Base-by-base conservation (phyloP, 1,140 invertebrate genomes). In the Zaprionus capensis region DNA sequence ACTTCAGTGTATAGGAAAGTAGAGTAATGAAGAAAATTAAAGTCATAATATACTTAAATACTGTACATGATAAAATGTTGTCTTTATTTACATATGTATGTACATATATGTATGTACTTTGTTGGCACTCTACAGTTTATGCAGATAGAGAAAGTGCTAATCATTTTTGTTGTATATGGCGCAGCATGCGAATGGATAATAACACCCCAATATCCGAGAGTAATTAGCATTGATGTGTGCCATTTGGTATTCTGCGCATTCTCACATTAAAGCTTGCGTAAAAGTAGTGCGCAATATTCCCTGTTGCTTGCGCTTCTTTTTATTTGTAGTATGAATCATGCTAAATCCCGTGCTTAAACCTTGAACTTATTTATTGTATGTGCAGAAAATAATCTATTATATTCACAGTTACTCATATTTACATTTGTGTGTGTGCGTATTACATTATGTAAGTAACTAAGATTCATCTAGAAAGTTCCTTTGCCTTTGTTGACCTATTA, bases 201-300 rank as follows among this genome's bases (percentile, higher is more conserved):
- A 56, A 46, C 24, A 12, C 5, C 4, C 7, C 14, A 22, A 28
- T 28, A 22, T 11, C 14, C 0, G 14, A 56, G 36, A 15, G 15
- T 44, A 22, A 44, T 67, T 57, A 57, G 53, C 36, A 57, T 22
- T 44, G 9, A 67, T 44, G 28, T 67, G 17, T 20, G 26, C 11
- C 15, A 44, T 57, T 59, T 28, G 20, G 11, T 6, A 28, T 58
- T 66, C 5, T 67, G 70, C 55, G 44, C 38, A 51, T 41, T 72
- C 12, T 34, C 51, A 26, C 11, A 22, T 24, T 34, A 46, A 2
- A 24, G 22, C 44, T 11, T 14, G 14, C 12, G 24, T n/a, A 41
- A 46, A 65, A 57, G 5, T 53, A 59, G 53, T 58, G 44, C 63
- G 70, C 63, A 72, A 67, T 72, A 41, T 41, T 4, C 34, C 26